A percentile compares a stretch with the other conserved stretches of the same genome.
Conservation (phyloP, 37 sponge, comb jelly and placozoan species). For the Geodia barretti region DNA sequence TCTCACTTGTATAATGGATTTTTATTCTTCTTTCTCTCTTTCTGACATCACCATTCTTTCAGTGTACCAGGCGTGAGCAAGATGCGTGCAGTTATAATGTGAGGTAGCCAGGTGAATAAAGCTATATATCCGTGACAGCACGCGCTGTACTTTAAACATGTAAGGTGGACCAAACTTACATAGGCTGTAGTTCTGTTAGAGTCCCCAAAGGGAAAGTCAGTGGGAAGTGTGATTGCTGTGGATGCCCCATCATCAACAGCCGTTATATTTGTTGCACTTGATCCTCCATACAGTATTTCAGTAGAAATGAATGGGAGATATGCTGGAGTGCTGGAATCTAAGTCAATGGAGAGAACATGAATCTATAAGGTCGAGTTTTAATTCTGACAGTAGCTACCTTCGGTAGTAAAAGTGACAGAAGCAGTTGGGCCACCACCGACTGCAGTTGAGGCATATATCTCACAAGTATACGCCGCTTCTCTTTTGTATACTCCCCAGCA, state of each 20-base stretch:
- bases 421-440: not conserved
- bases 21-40: too few relatives aligned
- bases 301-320: not conserved
- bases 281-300: not conserved
- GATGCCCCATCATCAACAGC: not conserved
- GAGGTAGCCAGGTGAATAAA: too few relatives aligned
- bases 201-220: conserved; percentile 9
- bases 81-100: too few relatives aligned
- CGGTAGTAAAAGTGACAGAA: not conserved
- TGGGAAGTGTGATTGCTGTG: not conserved
- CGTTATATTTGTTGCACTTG: not conserved
- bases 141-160: too few relatives aligned
- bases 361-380: too few relatives aligned
- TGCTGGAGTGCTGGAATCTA: not conserved
- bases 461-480: not conserved
- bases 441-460: not conserved
- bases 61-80: too few relatives aligned
- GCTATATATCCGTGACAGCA: too few relatives aligned
- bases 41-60: too few relatives aligned
- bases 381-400: not conserved
- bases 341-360: not conserved
- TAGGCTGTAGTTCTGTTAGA: conserved; percentile 11
- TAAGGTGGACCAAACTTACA: too few relatives aligned
- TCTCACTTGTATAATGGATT: too few relatives aligned
- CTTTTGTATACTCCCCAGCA: not conserved